These are phyloP conservation scores for Anolis sagrei DNA, from an alignment of 2,113 vertebrate species.

Conservation along the genomic window DNA sequence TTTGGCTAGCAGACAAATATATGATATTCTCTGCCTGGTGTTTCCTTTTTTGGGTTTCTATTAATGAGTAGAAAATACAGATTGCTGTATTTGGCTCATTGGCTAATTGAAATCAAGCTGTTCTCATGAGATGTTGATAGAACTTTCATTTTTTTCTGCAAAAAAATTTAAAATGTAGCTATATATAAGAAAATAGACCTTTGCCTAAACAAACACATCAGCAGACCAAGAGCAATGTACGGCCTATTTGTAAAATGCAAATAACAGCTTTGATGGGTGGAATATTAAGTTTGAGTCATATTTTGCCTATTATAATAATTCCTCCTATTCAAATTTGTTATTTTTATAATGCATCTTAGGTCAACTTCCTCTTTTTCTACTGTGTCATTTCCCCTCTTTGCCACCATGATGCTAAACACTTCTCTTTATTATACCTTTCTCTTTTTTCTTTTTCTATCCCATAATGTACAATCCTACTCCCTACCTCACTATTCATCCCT, in stretches of 20 bases:
- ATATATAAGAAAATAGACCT: background rate
- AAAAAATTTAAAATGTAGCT: background rate
- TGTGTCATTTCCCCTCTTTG: background rate
- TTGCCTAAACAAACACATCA: background rate
- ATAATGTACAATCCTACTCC: too few relatives aligned
- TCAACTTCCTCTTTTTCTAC: background rate
- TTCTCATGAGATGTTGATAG: slow-evolving; percentile 16
- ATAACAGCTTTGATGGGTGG: background rate
- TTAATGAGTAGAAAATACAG: slow-evolving; percentile 37
- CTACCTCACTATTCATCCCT: too few relatives aligned
- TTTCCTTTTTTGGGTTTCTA: slow-evolving; percentile 41
- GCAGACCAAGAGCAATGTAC: background rate
- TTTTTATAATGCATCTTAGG: background rate
- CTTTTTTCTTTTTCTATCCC: too few relatives aligned
- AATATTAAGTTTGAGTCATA: background rate
- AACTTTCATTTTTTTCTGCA: slow-evolving; percentile 22
- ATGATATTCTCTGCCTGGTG: slow-evolving; percentile 49
- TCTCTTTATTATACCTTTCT: background rate
- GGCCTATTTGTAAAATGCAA: background rate
- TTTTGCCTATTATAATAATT: background rate
- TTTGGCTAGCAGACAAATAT: slow-evolving; percentile 45
- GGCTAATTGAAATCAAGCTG: slow-evolving; percentile 35
- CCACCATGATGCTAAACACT: too few relatives aligned
- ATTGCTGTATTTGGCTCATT: slow-evolving; percentile 44
- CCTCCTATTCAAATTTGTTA: too few relatives aligned